Evolutionary conservation across 2,888 invertebrate genomes (phyloP).

Genomic region (Thymelicus sylvestris): DNA sequence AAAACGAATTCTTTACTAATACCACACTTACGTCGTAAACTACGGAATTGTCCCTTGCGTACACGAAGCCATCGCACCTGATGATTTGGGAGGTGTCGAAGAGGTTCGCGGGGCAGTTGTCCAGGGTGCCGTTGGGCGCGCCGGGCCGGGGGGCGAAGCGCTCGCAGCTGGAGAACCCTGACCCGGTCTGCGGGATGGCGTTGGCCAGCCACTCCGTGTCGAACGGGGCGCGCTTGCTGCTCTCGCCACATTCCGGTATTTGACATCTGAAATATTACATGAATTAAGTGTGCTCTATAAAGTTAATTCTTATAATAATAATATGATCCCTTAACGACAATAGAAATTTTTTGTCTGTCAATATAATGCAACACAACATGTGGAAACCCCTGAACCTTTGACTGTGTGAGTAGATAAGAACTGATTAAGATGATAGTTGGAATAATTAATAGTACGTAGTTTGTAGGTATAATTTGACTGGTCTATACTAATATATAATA

Average conservation of each 20-base stretch:
- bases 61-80: conserved; percentile 62
- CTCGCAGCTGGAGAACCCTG: conserved; percentile 71
- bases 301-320: too few species aligned
- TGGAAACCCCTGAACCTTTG: too few species aligned
- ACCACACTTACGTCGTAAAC: conserved; percentile 67
- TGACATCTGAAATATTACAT: conserved; percentile 65
- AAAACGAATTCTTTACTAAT: too few species aligned
- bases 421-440: too few species aligned
- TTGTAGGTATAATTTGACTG: too few species aligned
- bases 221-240: conserved; percentile 57
- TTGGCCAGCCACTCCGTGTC: conserved; percentile 72
- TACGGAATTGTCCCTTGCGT: conserved; percentile 65
- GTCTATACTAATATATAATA: too few species aligned
- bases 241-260: conserved; percentile 79
- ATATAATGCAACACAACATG: too few species aligned
- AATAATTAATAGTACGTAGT: too few species aligned
- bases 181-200: conserved; percentile 66
- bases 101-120: conserved; percentile 58
- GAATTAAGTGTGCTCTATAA: too few species aligned
- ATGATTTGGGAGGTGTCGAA: conserved; percentile 50
- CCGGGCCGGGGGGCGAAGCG: conserved; percentile 59
- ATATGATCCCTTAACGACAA: too few species aligned
- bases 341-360: too few species aligned
- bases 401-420: too few species aligned
- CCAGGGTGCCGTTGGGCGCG: conserved; percentile 53